These are phyloP conservation scores for Sarcophaga variegata DNA, from an alignment of 2,888 invertebrate genomes.

Conservation along the genomic window DNA sequence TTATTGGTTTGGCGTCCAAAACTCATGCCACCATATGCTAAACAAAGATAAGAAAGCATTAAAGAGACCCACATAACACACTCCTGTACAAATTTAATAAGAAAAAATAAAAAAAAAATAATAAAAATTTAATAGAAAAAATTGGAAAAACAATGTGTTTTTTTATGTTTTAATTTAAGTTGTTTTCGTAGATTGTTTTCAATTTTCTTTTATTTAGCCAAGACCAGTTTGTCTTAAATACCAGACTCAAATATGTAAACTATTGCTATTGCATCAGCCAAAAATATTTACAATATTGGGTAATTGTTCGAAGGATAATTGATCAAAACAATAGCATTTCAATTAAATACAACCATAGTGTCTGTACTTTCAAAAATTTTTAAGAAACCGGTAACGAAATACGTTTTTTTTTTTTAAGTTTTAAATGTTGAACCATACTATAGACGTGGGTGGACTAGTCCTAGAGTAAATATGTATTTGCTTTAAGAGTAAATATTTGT, in stretches of 20 bases:
- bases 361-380: slow-evolving; percentile 31
- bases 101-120: too few species aligned
- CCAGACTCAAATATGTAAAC: slow-evolving; percentile 41
- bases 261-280: slow-evolving; percentile 63
- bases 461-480: too few species aligned
- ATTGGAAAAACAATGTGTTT: not conserved
- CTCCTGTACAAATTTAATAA: not conserved
- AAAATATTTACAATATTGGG: slow-evolving; percentile 20
- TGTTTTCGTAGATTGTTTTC: slow-evolving; percentile 52
- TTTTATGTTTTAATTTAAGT: slow-evolving; percentile 53
- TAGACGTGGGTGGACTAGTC: too few species aligned
- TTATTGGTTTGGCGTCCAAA: slow-evolving; percentile 52
- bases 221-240: slow-evolving; percentile 15
- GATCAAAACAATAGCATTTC: slow-evolving; percentile 1
- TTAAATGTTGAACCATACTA: too few species aligned
- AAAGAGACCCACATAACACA: slow-evolving; percentile 12
- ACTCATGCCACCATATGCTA: slow-evolving; percentile 64
- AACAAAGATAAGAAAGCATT: slow-evolving; percentile 49
- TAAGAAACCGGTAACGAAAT: not conserved
- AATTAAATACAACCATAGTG: not conserved
- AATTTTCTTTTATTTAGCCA: not conserved
- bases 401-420: too few species aligned
- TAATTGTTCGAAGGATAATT: slow-evolving; percentile 57
- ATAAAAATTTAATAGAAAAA: too few species aligned
- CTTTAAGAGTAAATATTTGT: too few species aligned